phyloP scores from a whole-genome alignment of 2,797 vertebrate genomes.

The Girardinus metallicus region DNA sequence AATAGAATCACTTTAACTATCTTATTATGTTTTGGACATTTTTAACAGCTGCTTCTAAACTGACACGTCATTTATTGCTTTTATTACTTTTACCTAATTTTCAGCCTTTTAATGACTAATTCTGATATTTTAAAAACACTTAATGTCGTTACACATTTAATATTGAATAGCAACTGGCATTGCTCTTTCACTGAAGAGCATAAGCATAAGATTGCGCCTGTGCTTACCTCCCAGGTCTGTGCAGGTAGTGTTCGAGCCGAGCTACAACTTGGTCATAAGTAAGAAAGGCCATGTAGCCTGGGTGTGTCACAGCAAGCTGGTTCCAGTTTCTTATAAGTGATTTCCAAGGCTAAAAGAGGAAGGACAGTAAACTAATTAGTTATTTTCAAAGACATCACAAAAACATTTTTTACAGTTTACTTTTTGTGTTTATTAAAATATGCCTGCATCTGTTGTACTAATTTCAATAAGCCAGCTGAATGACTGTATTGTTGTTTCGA shows the following conservation, averaged over 20 bases:
- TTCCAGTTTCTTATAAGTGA: constrained; percentile 90
- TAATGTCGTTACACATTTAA: background rate
- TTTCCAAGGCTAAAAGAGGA: constrained; percentile 82
- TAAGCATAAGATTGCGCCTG: background rate
- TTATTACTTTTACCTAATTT: background rate
- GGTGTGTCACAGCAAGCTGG: constrained; percentile 87
- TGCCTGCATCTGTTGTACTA: background rate
- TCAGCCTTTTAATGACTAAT: background rate
- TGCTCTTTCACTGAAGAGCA: background rate
- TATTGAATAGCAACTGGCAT: background rate
- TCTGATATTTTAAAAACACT: background rate
- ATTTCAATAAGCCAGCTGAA: background rate
- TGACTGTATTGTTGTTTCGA: background rate
- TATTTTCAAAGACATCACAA: background rate
- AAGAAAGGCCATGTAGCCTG: constrained; percentile 93
- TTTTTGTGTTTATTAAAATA: background rate
- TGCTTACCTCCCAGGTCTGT: constrained; percentile 86
- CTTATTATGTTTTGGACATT: background rate
- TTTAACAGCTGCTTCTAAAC: background rate
- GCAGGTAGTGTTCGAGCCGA: constrained; percentile 80
- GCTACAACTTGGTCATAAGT: constrained; percentile 88
- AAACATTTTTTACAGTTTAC: too few relatives aligned
- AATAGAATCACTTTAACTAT: background rate
- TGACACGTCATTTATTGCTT: background rate
- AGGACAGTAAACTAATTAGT: background rate